A percentile compares a stretch with the other conserved stretches of the same genome.
Evolutionary conservation across 1,140 invertebrate genomes (phyloP).

Genomic region (Drosophila orosa): DNA sequence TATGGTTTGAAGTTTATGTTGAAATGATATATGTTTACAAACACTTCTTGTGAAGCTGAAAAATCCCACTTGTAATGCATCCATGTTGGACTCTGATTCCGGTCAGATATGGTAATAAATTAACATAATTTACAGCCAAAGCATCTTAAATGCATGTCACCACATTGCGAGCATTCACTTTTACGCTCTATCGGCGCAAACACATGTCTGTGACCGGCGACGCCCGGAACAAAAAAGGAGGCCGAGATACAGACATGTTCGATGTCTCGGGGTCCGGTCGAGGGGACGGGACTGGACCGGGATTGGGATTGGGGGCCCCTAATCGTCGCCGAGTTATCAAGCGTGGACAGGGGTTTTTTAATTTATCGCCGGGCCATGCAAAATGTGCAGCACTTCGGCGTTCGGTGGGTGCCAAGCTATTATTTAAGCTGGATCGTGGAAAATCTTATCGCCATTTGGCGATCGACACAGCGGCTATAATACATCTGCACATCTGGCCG

Average conservation of each 20-base stretch:
- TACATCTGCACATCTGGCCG: conserved; percentile 7
- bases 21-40: conserved; percentile 21
- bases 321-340: conserved; percentile 66
- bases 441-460: conserved; percentile 50
- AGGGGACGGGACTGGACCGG: conserved; percentile 6
- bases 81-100: conserved; percentile 11
- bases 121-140: conserved; percentile 76
- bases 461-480: conserved; percentile 34
- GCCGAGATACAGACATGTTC: conserved; percentile 52
- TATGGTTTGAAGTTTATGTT: conserved; percentile 5
- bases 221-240: conserved; percentile 20
- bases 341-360: conserved; percentile 42
- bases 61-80: conserved; percentile 17
- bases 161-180: conserved; percentile 77
- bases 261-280: conserved; percentile 21
- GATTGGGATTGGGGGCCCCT: conserved; percentile 26
- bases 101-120: conserved; percentile 66
- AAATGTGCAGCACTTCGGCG: conserved; percentile 43
- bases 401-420: conserved; percentile 55
- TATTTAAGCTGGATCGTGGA: conserved; percentile 48
- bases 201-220: conserved; percentile 48
- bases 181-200: conserved; percentile 67
- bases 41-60: conserved; percentile 8
- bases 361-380: conserved; percentile 50
- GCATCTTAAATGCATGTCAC: conserved; percentile 77